A percentile compares a stretch with the other conserved stretches of the same genome.
These are phyloP conservation scores for Xanthia togata DNA, from an alignment of 2,888 invertebrate species.

Conservation along the genomic window DNA sequence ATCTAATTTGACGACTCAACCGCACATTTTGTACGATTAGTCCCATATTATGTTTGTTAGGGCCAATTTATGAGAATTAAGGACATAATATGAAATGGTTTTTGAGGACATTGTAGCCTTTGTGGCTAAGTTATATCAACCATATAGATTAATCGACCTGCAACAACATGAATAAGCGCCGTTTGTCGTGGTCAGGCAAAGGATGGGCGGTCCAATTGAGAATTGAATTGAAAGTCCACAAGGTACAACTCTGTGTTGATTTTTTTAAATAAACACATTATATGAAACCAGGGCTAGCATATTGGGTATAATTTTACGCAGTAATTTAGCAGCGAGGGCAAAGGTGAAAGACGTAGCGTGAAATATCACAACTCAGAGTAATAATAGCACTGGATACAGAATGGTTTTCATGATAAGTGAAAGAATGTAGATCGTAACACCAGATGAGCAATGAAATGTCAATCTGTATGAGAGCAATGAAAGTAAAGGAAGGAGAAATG, in stretches of 20 bases:
- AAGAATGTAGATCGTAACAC: slow-evolving; percentile 18
- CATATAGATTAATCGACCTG: background rate
- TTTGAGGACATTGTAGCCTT: slow-evolving; percentile 4
- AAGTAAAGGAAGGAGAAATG: slow-evolving; percentile 61
- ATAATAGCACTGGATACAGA: background rate
- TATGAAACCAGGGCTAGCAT: too few species aligned
- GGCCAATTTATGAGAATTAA: slow-evolving; percentile 37
- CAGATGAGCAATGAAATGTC: slow-evolving; percentile 6
- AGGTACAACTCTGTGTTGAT: too few species aligned
- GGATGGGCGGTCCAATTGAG: background rate
- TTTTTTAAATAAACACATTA: too few species aligned
- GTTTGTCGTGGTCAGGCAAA: background rate
- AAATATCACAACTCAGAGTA: background rate
- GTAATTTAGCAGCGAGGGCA: background rate
- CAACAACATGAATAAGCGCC: background rate
- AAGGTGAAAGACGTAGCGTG: background rate
- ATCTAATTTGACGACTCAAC: slow-evolving; percentile 56
- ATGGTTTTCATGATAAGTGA: slow-evolving; percentile 4
- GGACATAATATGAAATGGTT: slow-evolving; percentile 10
- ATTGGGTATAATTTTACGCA: background rate
- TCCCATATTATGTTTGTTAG: slow-evolving; percentile 40
- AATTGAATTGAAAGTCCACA: background rate
- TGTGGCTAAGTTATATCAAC: background rate
- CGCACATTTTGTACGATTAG: slow-evolving; percentile 48
- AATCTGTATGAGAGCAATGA: slow-evolving; percentile 32